Percentiles rank a stretch among this genome's conserved stretches.
Conservation (phyloP, 1,140 invertebrate species). For the Gonatopus flavifemur region DNA sequence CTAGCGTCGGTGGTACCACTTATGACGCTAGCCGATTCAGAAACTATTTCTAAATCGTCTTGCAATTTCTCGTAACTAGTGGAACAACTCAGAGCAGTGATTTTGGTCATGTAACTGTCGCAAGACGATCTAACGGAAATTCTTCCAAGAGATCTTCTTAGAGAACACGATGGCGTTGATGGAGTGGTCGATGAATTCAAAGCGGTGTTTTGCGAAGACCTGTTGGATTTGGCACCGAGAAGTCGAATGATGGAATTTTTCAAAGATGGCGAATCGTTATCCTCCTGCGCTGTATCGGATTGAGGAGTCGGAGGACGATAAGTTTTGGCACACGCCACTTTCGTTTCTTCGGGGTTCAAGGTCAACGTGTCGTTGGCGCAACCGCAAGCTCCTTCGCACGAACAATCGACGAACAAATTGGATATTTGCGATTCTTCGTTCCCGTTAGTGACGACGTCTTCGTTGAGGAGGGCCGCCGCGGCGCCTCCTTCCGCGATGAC, state of each 20-base stretch:
- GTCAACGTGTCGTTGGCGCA: conserved; percentile 26
- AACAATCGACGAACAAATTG: conserved; percentile 18
- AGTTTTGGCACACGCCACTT: neutral
- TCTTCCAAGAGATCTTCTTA: conserved; percentile 24
- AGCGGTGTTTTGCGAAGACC: conserved; percentile 15
- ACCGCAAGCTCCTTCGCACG: conserved; percentile 49
- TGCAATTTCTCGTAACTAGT: conserved; percentile 38
- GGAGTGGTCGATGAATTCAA: conserved; percentile 28
- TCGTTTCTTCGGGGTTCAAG: neutral
- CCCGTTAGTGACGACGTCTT: conserved; percentile 5
- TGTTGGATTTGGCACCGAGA: conserved; percentile 23
- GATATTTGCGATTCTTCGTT: conserved; percentile 4
- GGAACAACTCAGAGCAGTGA: conserved; percentile 26
- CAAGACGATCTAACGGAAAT: conserved; percentile 34
- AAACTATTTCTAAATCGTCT: conserved; percentile 32
- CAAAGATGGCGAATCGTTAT: conserved; percentile 5
- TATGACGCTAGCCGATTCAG: conserved; percentile 35
- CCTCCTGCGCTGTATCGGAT: neutral
- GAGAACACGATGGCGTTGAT: conserved; percentile 22
- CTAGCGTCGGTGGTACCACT: conserved; percentile 12
- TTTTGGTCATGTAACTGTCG: conserved; percentile 34
- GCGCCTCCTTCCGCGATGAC: neutral
- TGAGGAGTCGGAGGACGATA: neutral
- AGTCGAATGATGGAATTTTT: conserved; percentile 35
- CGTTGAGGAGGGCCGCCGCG: neutral